Percentiles rank a stretch among this genome's conserved stretches.
These are phyloP conservation scores for Diachrysia chrysitis DNA, from an alignment of 2,888 invertebrate species.

Conservation along the genomic window DNA sequence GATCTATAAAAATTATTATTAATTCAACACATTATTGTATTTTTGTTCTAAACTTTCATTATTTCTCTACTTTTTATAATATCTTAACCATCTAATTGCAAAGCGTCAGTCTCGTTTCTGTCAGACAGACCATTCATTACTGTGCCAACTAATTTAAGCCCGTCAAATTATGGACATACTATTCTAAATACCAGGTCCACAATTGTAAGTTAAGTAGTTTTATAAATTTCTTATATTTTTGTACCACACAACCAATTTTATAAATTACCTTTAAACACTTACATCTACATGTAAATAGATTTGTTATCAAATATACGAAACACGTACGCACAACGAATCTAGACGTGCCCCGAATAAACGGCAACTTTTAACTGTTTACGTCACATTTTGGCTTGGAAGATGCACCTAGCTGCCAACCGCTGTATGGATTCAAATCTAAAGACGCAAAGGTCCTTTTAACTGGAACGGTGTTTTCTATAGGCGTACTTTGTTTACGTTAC, in stretches of 20 bases:
- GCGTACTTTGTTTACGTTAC: conserved; percentile 24
- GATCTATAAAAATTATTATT: no score
- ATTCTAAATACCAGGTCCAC: neutral
- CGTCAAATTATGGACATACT: neutral
- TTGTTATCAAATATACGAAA: conserved; percentile 61
- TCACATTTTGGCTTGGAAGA: conserved; percentile 76
- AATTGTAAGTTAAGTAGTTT: neutral
- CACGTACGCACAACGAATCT: conserved; percentile 70
- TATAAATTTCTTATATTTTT: neutral
- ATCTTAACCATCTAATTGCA: neutral
- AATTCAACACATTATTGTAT: no score
- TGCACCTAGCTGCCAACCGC: conserved; percentile 76
- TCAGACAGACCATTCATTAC: conserved; percentile 21
- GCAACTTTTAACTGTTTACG: conserved; percentile 73
- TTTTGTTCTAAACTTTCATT: no score
- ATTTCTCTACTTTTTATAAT: neutral
- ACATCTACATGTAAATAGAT: conserved; percentile 56
- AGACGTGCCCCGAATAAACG: conserved; percentile 73
- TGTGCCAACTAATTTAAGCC: conserved; percentile 11
- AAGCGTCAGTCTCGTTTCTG: neutral
- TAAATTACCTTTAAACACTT: conserved; percentile 45
- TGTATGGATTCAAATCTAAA: conserved; percentile 61
- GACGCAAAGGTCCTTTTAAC: conserved; percentile 64
- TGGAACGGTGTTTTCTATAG: conserved; percentile 55
- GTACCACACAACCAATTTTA: conserved; percentile 24